Evolutionary conservation across 2,797 vertebrate genomes (phyloP).

Genomic region (Graptemys geographica): DNA sequence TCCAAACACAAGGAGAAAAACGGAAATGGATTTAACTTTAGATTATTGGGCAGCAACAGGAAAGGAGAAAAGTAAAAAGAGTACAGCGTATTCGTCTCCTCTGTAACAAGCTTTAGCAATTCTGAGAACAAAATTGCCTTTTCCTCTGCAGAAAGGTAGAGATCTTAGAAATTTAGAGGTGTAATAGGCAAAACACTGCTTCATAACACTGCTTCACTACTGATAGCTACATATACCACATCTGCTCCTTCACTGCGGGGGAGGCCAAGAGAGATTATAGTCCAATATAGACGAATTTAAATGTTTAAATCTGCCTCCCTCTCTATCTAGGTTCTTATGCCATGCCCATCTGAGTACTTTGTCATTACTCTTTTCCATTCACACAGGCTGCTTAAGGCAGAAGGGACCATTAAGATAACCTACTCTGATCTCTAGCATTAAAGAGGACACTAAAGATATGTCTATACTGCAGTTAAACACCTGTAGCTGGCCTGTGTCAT

Average conservation of each 20-base stretch:
- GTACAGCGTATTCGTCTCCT: not conserved
- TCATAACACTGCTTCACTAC: not conserved
- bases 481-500: too few species aligned
- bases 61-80: not conserved
- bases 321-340: not conserved
- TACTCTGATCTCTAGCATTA: too few species aligned
- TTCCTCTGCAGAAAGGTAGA: not conserved
- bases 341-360: not conserved
- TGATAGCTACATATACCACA: not conserved
- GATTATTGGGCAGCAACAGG: not conserved
- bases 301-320: not conserved
- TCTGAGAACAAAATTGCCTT: accelerated
- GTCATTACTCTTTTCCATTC: not conserved
- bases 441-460: too few species aligned
- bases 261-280: not conserved
- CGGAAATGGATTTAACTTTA: not conserved
- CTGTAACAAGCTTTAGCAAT: not conserved
- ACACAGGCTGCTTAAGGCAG: not conserved
- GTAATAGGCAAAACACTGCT: not conserved
- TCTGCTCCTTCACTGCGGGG: not conserved
- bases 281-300: not conserved
- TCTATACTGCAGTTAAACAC: too few species aligned
- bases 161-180: not conserved
- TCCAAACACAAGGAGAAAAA: not conserved
- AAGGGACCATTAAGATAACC: not conserved